Conservation (phyloP, 2,113 vertebrate species). For the Hypocryptadius cinnamomeus region DNA sequence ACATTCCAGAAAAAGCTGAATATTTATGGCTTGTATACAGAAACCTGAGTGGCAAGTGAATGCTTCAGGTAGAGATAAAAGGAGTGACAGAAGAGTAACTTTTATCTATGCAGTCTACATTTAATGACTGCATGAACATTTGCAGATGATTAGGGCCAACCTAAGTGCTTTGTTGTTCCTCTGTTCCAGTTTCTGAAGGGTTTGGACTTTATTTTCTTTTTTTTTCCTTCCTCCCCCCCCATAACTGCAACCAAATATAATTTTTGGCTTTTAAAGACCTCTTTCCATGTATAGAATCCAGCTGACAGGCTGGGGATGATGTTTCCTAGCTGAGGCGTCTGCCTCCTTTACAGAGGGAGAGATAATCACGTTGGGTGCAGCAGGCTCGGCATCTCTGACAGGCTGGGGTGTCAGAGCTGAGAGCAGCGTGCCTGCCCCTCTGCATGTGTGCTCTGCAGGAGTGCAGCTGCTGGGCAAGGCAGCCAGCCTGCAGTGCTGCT, state of each 20-base stretch:
- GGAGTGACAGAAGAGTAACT: neutral
- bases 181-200: neutral
- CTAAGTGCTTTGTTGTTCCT: neutral
- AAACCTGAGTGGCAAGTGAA: neutral
- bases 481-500: neutral
- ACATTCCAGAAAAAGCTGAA: neutral
- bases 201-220: neutral
- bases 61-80: slow-evolving; percentile 29
- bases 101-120: neutral
- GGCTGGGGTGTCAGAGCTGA: slow-evolving; percentile 2
- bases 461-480: neutral
- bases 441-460: neutral
- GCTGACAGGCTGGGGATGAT: slow-evolving; percentile 39
- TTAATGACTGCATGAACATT: neutral
- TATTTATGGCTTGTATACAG: neutral
- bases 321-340: slow-evolving; percentile 32
- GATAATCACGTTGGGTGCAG: slow-evolving; percentile 15
- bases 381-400: neutral
- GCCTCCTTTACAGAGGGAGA: slow-evolving; percentile 36
- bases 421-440: neutral
- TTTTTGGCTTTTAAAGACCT: slow-evolving; percentile 1
- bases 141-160: neutral
- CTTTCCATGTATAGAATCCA: slow-evolving; percentile 50
- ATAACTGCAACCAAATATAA: slow-evolving; percentile 20
- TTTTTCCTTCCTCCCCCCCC: neutral